Conservation (phyloP, 1,140 invertebrate species). For the Drosophila guanche region DNA sequence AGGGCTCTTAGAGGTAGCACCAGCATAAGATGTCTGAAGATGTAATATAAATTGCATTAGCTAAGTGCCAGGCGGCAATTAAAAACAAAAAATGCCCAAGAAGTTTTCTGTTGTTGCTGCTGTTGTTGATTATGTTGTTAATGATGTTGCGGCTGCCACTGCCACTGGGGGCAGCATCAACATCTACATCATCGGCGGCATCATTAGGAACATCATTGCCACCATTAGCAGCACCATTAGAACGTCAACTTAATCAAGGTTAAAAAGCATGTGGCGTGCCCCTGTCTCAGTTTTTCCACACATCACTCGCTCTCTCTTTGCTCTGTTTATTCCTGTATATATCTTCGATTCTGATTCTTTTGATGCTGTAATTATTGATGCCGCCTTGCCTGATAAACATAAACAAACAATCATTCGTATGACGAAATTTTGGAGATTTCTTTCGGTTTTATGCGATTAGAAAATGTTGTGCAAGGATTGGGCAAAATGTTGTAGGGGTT, state of each 20-base stretch:
- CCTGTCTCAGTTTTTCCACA: constrained; percentile 17
- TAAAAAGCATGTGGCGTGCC: constrained; percentile 68
- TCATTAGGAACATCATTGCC: constrained; percentile 44
- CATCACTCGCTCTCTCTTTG: neutral
- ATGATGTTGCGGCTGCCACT: constrained; percentile 61
- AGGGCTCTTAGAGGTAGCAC: constrained; percentile 75
- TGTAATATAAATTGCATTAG: constrained; percentile 83
- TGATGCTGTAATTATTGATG: constrained; percentile 59
- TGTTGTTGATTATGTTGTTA: constrained; percentile 48
- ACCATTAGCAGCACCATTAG: constrained; percentile 75
- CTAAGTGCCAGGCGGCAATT: constrained; percentile 82
- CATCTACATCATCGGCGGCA: constrained; percentile 13
- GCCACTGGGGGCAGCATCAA: constrained; percentile 20
- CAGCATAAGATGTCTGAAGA: constrained; percentile 37
- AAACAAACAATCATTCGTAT: constrained; percentile 37
- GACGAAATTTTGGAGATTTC: constrained; percentile 30
- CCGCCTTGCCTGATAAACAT: constrained; percentile 16
- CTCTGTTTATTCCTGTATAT: constrained; percentile 19
- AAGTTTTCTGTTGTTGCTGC: constrained; percentile 21
- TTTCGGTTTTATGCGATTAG: constrained; percentile 51
- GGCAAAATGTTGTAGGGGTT: constrained; percentile 33
- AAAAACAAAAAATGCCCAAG: constrained; percentile 63
- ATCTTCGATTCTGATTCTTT: constrained; percentile 20
- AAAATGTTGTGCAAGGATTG: constrained; percentile 57
- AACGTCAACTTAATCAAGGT: constrained; percentile 80